Evolutionary conservation across 2,888 invertebrate species (phyloP).

Genomic region (Idaea dimidiata): DNA sequence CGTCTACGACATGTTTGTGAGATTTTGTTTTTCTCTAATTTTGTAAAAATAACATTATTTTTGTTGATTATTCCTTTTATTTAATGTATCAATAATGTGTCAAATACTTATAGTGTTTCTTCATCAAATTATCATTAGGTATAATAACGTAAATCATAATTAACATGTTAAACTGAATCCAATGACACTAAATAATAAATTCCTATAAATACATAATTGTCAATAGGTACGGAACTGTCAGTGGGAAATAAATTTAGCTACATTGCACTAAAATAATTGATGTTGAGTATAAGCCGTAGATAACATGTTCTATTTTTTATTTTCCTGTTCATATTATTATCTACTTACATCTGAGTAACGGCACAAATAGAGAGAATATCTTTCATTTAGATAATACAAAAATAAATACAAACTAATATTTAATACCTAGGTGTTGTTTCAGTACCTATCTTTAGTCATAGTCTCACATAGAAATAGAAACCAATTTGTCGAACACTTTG

Average conservation of each 20-base stretch:
- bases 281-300: conserved; percentile 11
- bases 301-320: conserved; percentile 28
- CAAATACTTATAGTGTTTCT: too few species aligned
- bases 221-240: too few species aligned
- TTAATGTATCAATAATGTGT: too few species aligned
- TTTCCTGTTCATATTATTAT: conserved; percentile 22
- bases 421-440: background rate
- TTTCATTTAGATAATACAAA: background rate
- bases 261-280: background rate
- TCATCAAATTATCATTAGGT: too few species aligned
- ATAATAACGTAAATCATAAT: background rate
- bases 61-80: too few species aligned
- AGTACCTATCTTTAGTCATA: background rate
- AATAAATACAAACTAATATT: background rate
- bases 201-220: too few species aligned
- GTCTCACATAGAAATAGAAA: background rate
- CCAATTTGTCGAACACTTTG: background rate
- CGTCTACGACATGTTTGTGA: too few species aligned
- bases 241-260: background rate
- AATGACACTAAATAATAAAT: background rate
- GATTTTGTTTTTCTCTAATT: too few species aligned
- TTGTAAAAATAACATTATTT: too few species aligned
- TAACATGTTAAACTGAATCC: background rate
- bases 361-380: background rate
- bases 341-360: background rate